Evolutionary conservation across 53 echinoderm and acorn worm genomes (phyloP), one percentile per base, ranked within the genome.

Genomic region (Astropecten irregularis): DNA sequence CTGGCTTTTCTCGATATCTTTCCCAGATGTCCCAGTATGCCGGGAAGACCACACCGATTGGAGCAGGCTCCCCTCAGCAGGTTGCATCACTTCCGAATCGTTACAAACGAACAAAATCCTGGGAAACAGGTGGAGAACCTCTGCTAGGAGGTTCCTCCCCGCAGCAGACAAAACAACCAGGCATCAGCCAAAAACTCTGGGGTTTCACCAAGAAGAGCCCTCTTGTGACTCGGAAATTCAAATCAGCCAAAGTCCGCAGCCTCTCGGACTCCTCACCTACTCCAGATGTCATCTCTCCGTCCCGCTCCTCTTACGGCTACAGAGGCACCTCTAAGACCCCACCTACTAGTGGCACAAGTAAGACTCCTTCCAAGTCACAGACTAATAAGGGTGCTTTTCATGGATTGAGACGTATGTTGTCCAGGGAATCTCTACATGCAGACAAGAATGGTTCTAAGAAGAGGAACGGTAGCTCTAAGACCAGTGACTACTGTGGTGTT

Each of bases 321-420:
- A 28, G 79, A n/a, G 61, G 79, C 1, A 8, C n/a, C 27, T 6
- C 42, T 11, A 42, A 42, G 42, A 47, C 19, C 48, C 62, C 61
- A 0, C 46, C 56, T 32, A 21, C 46, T 62, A 42, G 54, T 29
- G 27, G 40, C 7, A 1, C 20, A 5, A 0, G 61, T 30, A 79
- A 79, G 26, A n/a, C 61, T 34, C n/a, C 61, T 8, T 61, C 30
- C 0, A 79, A 62, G 48, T 31, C 79, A 0, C 62, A 37, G 10
- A 10, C 62, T 18, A n/a, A n/a, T n/a, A 69, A 91, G 84, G 53
- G 66, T 40, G 79, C 88, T 22, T 59, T 91, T 16, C 71, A 84
- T 51, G 91, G 91, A 50, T 56, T 91, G 67, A 84, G 85, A n/a
- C 82, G 91, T 56, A 91, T 91, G 91, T 63, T 91, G 10, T 87